Conservation (phyloP, 1,140 invertebrate species). For the Chymomyza costata region DNA sequence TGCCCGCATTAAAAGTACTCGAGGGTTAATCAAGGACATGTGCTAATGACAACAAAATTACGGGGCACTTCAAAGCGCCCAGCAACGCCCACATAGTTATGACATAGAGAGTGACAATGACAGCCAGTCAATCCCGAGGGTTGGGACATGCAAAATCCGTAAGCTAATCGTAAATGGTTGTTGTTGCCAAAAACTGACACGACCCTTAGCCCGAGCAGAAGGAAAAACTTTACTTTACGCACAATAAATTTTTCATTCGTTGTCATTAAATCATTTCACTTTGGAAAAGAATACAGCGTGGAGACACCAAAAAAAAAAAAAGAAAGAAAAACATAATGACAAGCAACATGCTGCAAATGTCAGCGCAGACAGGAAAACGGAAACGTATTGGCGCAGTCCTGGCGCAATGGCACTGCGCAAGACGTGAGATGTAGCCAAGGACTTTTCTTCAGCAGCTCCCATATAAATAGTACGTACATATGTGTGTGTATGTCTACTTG, state of each 20-base stretch:
- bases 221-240: too few relatives aligned
- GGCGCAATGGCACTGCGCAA: conserved; percentile 42
- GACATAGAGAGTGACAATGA: conserved; percentile 60
- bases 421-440: conserved; percentile 15
- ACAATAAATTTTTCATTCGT: conserved; percentile 66
- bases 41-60: conserved; percentile 68
- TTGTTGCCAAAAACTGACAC: conserved; percentile 52
- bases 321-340: conserved; percentile 53
- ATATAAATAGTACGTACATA: too few relatives aligned
- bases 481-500: conserved; percentile 15
- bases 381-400: conserved; percentile 68
- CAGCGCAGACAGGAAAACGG: conserved; percentile 69
- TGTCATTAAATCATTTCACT: conserved; percentile 57
- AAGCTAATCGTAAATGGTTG: conserved; percentile 46
- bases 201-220: conserved; percentile 37
- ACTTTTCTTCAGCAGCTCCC: too few relatives aligned
- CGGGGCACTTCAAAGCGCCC: conserved; percentile 36
- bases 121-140: conserved; percentile 23
- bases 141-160: conserved; percentile 26
- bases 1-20: too few relatives aligned
- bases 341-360: conserved; percentile 67
- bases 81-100: conserved; percentile 62
- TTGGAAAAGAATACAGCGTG: conserved; percentile 11
- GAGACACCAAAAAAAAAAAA: conserved; percentile 7
- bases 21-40: conserved; percentile 37